Base-by-base conservation (phyloP, 2,888 invertebrate genomes). In the Brachyptera putata region DNA sequence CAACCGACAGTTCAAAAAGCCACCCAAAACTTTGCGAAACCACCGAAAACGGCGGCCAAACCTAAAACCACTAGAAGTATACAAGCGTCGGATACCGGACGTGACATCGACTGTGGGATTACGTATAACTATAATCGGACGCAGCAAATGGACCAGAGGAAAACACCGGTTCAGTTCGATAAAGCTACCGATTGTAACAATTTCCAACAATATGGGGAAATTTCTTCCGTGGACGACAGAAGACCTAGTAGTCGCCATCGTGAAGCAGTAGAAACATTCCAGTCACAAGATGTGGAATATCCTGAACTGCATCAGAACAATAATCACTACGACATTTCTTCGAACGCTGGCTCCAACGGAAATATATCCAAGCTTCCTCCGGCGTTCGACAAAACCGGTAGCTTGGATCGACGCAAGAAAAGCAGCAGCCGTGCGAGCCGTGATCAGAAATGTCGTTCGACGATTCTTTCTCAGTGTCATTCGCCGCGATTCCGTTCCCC, bases 401-500 rank as follows among this genome's bases (percentile, higher is more conserved):
- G 84, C 66, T 76, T 83, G 66, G 80, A 84, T 67, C 78, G 84
- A 63, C 75, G 82, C 22, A n/a, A 58, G 61, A 75, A 82, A 48
- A 77, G 80, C 41, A 70, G 68, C 70, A 74, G 39, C 71, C 77
- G 41, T 74, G 77, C 30, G 78, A 79, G 66, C 77, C 83, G 85
- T 39, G 86, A 86, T 69, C 81, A 82, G 57, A 85, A 84, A 72
- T 80, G 83, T 57, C 77, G 81, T 66, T 85, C 84, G 5, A 80
- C 83, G 3, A 50, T 60, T 16, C 48, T 62, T 14, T 41, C 58
- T 14, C 58, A 59, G 14, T 43, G 43, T 18, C 18, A 16, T 5
- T 62, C 62, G 16, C 60, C 57, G n/a, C 30, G 62, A 4, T 50
- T 41, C 22, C 57, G 57, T n/a, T 62, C 62, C 16, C 62, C 62